Evolutionary conservation across 2,797 vertebrate genomes (phyloP).

Genomic region (Ceryle rudis): DNA sequence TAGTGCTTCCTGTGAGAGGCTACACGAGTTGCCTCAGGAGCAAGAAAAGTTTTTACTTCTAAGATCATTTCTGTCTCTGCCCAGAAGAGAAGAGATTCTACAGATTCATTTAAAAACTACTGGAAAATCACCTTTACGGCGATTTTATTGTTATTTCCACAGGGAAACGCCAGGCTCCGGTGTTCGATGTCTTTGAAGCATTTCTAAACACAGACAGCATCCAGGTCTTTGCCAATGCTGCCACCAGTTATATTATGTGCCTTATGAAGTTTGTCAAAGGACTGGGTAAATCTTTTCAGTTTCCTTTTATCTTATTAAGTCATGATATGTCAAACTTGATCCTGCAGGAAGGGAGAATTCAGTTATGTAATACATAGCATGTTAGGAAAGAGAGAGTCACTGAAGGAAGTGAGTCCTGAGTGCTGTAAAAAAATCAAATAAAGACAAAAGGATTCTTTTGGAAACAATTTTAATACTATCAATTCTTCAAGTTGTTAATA

Average conservation of each 20-base stretch:
- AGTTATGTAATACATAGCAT: background rate
- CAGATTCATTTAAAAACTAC: background rate
- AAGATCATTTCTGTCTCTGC: background rate
- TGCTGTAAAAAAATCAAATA: background rate
- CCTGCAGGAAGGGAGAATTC: background rate
- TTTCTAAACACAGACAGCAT: slow-evolving; percentile 98
- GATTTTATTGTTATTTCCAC: background rate
- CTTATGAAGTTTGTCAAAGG: slow-evolving; percentile 99
- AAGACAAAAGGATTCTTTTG: background rate
- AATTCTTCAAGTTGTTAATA: background rate
- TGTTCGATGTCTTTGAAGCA: slow-evolving; percentile 98
- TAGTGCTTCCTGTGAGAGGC: background rate
- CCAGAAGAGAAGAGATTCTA: background rate
- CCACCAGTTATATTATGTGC: slow-evolving; percentile 98
- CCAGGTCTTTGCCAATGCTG: slow-evolving; percentile 97
- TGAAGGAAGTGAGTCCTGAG: background rate
- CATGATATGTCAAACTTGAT: background rate
- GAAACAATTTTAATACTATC: background rate
- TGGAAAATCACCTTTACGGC: background rate
- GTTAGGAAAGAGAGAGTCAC: background rate
- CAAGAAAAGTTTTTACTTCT: background rate
- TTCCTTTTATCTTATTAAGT: background rate
- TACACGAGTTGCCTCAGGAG: accelerated
- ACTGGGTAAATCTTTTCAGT: slow-evolving; percentile 82
- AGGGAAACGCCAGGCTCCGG: slow-evolving; percentile 95